phyloP scores from a whole-genome alignment of 1,140 invertebrate species.

The Pseudomyrmex sp. region DNA sequence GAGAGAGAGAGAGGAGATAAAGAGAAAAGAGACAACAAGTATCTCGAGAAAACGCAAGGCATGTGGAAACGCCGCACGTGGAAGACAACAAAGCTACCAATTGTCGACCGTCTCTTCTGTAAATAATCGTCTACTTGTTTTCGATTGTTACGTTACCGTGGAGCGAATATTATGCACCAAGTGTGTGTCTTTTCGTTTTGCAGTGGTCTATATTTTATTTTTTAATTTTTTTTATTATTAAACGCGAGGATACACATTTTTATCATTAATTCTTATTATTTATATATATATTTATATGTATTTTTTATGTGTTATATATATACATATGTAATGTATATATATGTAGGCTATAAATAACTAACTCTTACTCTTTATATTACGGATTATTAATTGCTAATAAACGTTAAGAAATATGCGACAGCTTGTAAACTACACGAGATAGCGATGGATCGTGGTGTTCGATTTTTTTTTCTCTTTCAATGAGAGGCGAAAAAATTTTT shows the following conservation, averaged over 20 bases:
- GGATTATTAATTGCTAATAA: no score
- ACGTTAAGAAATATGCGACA: constrained; percentile 21
- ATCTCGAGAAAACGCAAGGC: not conserved
- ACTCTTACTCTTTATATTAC: no score
- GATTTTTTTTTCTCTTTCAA: not conserved
- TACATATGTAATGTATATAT: not conserved
- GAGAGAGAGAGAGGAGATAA: not conserved
- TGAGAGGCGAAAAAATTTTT: not conserved
- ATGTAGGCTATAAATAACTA: no score
- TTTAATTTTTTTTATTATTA: constrained; percentile 1
- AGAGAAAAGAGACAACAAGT: not conserved
- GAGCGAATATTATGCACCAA: constrained; percentile 22
- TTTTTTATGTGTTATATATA: constrained; percentile 1
- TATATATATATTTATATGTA: constrained; percentile 44
- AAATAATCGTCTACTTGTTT: not conserved
- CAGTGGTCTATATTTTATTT: not conserved
- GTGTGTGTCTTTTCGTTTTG: constrained; percentile 13
- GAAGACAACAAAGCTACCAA: constrained; percentile 43
- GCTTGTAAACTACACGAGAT: constrained; percentile 6
- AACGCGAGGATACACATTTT: constrained; percentile 28
- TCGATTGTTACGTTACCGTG: constrained; percentile 17
- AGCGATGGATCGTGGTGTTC: not conserved
- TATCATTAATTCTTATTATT: not conserved
- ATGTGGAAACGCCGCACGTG: not conserved
- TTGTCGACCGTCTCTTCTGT: not conserved